These are phyloP conservation scores for Recurvirostra avosetta DNA, from an alignment of 2,113 vertebrate genomes.

Conservation along the genomic window DNA sequence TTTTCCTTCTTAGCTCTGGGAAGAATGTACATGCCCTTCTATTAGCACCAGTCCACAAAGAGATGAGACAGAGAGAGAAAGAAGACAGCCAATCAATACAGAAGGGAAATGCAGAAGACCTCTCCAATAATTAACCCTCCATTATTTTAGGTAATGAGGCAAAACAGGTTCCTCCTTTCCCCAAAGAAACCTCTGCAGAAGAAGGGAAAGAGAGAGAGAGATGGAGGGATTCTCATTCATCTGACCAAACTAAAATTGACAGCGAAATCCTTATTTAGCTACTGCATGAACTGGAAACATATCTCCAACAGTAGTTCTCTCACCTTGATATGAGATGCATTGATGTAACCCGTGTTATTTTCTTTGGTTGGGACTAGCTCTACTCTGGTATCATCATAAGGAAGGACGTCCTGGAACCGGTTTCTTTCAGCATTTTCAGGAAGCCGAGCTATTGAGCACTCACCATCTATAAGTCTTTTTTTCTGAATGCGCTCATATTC, in stretches of 20 bases:
- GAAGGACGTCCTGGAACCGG: constrained; percentile 93
- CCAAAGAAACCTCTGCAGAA: neutral
- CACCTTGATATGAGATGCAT: constrained; percentile 93
- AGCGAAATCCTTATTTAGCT: neutral
- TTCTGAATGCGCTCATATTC: constrained; percentile 90
- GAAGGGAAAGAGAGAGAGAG: neutral
- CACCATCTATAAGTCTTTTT: constrained; percentile 69
- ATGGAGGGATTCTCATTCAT: neutral
- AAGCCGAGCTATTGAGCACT: constrained; percentile 82
- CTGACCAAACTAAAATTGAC: neutral
- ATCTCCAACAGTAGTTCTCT: neutral
- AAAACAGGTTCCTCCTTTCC: neutral
- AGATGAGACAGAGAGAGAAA: neutral
- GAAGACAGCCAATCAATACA: neutral
- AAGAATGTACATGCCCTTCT: neutral
- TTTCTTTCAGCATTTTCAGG: constrained; percentile 92
- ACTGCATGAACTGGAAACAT: neutral
- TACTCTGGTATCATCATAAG: constrained; percentile 90
- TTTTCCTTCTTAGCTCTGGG: neutral
- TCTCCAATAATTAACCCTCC: neutral
- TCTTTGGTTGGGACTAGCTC: constrained; percentile 97
- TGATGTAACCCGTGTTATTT: constrained; percentile 98
- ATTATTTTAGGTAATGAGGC: neutral
- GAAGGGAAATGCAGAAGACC: neutral
- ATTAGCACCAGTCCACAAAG: neutral